Percentiles rank a stretch among this genome's conserved stretches.
Evolutionary conservation across 2,113 vertebrate species (phyloP).

Genomic region (Neogobius melanostomus): DNA sequence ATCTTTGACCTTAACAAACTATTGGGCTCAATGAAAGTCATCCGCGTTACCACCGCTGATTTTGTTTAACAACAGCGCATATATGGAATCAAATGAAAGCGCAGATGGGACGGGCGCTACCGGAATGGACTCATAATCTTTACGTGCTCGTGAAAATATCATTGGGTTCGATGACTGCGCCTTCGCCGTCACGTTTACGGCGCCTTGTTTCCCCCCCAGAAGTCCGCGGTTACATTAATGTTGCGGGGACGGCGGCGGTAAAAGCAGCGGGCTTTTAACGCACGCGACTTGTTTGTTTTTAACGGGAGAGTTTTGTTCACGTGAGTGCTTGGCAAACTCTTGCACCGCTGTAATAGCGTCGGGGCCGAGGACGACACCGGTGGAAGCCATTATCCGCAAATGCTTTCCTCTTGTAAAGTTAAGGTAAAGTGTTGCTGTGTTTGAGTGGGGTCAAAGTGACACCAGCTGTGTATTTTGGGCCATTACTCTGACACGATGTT

Average conservation of each 20-base stretch:
- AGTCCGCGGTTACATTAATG: conserved; percentile 64
- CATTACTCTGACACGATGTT: not conserved
- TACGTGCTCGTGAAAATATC: conserved; percentile 83
- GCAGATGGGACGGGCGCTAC: conserved; percentile 75
- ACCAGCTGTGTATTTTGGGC: not conserved
- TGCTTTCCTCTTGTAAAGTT: not conserved
- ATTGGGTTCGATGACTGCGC: conserved; percentile 78
- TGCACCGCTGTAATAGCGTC: not conserved
- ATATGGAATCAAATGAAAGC: conserved; percentile 49
- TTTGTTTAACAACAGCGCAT: conserved; percentile 50
- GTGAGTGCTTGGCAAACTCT: conserved; percentile 7
- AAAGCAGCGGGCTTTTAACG: conserved; percentile 27
- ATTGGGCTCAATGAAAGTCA: conserved; percentile 70
- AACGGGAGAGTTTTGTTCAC: not conserved
- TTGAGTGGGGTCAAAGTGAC: not conserved
- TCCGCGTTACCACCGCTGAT: conserved; percentile 22
- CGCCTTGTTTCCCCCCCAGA: conserved; percentile 66
- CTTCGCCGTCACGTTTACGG: conserved; percentile 69
- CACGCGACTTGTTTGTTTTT: not conserved
- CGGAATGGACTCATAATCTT: conserved; percentile 72
- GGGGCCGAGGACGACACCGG: not conserved
- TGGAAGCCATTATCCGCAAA: not conserved
- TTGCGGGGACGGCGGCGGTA: conserved; percentile 33
- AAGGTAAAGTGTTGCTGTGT: not conserved
- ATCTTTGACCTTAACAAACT: conserved; percentile 68